A percentile compares a stretch with the other conserved stretches of the same genome.
phyloP scores from a whole-genome alignment of 2,113 vertebrate species.

The Rhynchomys soricoides region DNA sequence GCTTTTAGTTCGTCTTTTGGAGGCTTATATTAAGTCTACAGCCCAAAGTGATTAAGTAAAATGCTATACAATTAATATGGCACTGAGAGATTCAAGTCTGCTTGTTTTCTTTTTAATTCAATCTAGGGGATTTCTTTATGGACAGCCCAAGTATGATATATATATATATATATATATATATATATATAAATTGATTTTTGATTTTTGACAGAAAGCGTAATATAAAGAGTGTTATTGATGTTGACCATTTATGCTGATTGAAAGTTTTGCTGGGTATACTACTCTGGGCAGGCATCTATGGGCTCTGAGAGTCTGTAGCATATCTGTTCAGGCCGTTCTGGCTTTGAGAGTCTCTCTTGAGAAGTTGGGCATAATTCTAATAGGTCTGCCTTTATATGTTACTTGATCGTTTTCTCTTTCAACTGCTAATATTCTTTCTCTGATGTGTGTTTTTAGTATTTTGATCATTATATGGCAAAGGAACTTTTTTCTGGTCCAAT shows the following conservation, averaged over 20 bases:
- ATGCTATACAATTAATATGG: not conserved
- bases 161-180: too few species aligned
- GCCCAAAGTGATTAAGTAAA: not conserved
- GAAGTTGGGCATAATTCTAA: not conserved
- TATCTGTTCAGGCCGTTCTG: not conserved
- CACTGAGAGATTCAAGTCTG: not conserved
- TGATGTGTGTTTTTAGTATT: not conserved
- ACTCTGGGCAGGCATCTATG: not conserved
- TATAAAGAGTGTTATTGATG: not conserved
- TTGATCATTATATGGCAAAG: not conserved
- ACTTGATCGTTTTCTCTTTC: not conserved
- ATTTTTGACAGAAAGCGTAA: not conserved
- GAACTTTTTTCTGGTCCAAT: not conserved
- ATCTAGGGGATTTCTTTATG: not conserved
- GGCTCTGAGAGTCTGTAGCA: not conserved
- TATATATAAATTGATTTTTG: not conserved
- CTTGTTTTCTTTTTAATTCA: conserved; percentile 1
- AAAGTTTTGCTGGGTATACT: not conserved
- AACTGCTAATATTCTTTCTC: not conserved
- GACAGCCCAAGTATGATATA: not conserved
- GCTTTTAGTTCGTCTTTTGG: not conserved
- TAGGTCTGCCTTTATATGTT: not conserved
- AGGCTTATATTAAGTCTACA: not conserved
- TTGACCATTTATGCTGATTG: not conserved
- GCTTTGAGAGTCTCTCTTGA: not conserved